Base-by-base conservation (phyloP, 2,113 vertebrate genomes). In the Carettochelys insculpta region DNA sequence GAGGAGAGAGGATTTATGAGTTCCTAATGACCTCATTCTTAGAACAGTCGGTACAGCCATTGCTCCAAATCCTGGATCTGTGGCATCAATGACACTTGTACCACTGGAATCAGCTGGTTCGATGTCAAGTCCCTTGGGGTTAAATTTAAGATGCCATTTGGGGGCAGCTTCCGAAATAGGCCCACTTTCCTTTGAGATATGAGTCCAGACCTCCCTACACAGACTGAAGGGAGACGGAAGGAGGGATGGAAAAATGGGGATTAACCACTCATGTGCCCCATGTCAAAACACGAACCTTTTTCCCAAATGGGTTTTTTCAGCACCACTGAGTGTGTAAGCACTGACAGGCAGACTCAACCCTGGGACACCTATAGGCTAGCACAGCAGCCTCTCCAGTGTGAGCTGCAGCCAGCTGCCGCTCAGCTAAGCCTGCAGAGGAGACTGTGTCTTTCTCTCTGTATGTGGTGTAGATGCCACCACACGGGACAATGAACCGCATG, bases 61-160 rank as follows among this genome's bases (percentile, higher is more conserved):
- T 43, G 41, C 12, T 29, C 71, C 45, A 20, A 20, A 38, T 71
- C 20, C 22, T 71, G 41, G 41, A 41, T 13, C 41, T 75, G 27
- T 75, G 71, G 41, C 5, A 3, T 27, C 71, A 41, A 3, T 41
- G 68, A 31, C 13, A 38, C 17, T 71, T 24, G n/a, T 71, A 41
- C n/a, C n/a, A 24, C 68, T 71, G 68, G 19, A 41, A 41, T 71
- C 68, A 71, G 12, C 25, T 41, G 38, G 34, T 41, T 8, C 68
- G 11, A 38, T 38, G 50, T 1, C 19, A 34, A 34, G 22, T 6
- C 48, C 17, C 16, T n/a, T 29, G 31, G 58, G 5, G 25, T 43
- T 1, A 58, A 14, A 22, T 56, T 34, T n/a, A 7, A 71, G 58
- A 51, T 19, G 58, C 2, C 1, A 0, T 19, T 41, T 1, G 16